Percentiles rank a stretch among this genome's conserved stretches.
phyloP scores from a whole-genome alignment of 2,888 invertebrate genomes.

The Acleris laterana region DNA sequence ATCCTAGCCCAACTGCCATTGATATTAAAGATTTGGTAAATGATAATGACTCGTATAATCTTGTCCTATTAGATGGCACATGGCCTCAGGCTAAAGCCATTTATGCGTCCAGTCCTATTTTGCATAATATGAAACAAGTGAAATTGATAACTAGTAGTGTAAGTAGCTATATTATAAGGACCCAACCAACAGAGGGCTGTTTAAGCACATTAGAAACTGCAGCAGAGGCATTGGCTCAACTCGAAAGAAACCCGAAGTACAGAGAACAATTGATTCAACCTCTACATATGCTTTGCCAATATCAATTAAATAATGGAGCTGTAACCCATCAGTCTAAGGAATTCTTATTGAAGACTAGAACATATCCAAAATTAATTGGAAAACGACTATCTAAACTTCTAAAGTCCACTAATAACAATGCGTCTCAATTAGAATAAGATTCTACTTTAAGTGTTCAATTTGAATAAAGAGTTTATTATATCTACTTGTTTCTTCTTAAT shows the following conservation, averaged over 20 bases:
- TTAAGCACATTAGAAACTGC: conserved; percentile 95
- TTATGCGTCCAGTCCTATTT: conserved; percentile 90
- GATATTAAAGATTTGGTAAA: conserved; percentile 84
- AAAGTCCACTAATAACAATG: conserved; percentile 62
- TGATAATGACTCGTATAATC: conserved; percentile 86
- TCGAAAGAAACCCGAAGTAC: conserved; percentile 89
- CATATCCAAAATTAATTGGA: conserved; percentile 92
- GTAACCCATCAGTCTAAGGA: conserved; percentile 97
- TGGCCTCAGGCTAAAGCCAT: conserved; percentile 98
- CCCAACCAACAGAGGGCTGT: conserved; percentile 96
- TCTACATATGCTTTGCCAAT: conserved; percentile 92
- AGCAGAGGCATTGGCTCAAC: conserved; percentile 89
- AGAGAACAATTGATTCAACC: conserved; percentile 89
- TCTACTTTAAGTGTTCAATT: conserved; percentile 12
- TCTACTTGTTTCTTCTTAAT: too few relatives aligned
- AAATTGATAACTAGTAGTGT: conserved; percentile 89
- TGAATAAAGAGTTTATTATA: not conserved
- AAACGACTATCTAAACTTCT: conserved; percentile 86
- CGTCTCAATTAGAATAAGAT: conserved; percentile 22
- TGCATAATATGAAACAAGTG: conserved; percentile 91
- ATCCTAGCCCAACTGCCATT: conserved; percentile 90
- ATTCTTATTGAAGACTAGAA: conserved; percentile 91
- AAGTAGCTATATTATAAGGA: conserved; percentile 96
- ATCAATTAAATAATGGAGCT: conserved; percentile 95
- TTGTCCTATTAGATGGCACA: conserved; percentile 95